Percentiles rank a stretch among this genome's conserved stretches.
Conservation (phyloP, 2,113 vertebrate species). For the Anolis carolinensis region DNA sequence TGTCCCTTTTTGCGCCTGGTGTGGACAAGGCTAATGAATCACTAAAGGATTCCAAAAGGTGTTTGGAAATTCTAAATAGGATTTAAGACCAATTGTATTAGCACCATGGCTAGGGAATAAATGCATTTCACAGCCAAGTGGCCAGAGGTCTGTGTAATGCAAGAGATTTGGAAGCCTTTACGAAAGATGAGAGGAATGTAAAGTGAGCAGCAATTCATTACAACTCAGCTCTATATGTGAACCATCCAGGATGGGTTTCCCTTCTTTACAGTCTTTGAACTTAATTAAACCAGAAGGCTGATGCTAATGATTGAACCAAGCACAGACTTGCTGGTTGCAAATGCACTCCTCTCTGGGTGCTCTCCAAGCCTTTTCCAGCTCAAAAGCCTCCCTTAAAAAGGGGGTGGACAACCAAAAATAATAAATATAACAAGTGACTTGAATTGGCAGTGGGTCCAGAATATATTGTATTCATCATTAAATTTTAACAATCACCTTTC, state of each 20-base stretch:
- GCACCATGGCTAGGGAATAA: conserved; percentile 45
- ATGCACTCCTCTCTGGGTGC: not conserved
- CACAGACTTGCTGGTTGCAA: not conserved
- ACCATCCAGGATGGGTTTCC: conserved; percentile 19
- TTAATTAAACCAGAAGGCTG: conserved; percentile 59
- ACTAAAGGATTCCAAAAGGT: conserved; percentile 38
- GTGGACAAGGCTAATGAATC: conserved; percentile 52
- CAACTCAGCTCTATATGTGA: conserved; percentile 39
- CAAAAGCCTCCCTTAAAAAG: not conserved
- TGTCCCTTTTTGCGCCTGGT: conserved; percentile 42
- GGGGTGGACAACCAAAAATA: not conserved
- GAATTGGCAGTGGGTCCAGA: not conserved
- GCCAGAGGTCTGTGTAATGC: conserved; percentile 57
- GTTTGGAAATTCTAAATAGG: conserved; percentile 44
- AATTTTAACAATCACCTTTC: not conserved
- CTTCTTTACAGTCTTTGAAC: conserved; percentile 25
- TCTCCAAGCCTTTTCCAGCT: not conserved
- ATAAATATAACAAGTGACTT: not conserved
- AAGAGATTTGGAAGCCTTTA: conserved; percentile 57
- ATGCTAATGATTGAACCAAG: conserved; percentile 62
- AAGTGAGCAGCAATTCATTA: conserved; percentile 59
- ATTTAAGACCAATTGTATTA: conserved; percentile 60
- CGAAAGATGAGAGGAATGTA: conserved; percentile 64
- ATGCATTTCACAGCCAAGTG: conserved; percentile 64
- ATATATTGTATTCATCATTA: not conserved